phyloP scores from a whole-genome alignment of 2,113 vertebrate genomes.

The Caranx melampygus region DNA sequence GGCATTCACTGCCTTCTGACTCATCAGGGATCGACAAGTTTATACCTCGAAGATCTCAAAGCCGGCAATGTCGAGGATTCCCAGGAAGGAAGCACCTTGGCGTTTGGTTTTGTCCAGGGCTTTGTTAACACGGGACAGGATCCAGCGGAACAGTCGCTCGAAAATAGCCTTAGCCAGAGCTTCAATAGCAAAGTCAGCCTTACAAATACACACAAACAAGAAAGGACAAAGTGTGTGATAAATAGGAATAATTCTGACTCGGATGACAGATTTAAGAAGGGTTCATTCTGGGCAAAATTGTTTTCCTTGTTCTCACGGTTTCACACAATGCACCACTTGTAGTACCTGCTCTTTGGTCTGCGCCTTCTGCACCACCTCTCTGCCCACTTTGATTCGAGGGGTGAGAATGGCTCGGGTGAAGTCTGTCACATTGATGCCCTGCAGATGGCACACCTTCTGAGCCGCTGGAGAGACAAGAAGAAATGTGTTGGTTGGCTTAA shows the following conservation, averaged over 20 bases:
- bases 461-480: conserved; percentile 83
- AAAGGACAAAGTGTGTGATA: not conserved
- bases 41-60: conserved; percentile 98
- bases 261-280: not conserved
- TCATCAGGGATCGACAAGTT: not conserved
- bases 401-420: conserved; percentile 94
- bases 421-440: conserved; percentile 96
- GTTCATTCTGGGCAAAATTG: not conserved
- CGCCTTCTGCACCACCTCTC: conserved; percentile 96
- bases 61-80: conserved; percentile 98
- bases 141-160: conserved; percentile 95
- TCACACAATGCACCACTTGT: not conserved
- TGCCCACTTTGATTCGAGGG: conserved; percentile 96
- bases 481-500: not conserved
- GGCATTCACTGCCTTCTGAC: not conserved
- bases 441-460: conserved; percentile 96
- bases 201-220: conserved; percentile 10
- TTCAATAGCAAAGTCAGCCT: conserved; percentile 96
- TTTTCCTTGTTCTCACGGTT: not conserved
- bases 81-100: conserved; percentile 94
- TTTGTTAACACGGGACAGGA: conserved; percentile 93
- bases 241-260: not conserved
- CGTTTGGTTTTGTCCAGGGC: conserved; percentile 95
- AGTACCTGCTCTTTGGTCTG: conserved; percentile 98
- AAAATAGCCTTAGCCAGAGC: conserved; percentile 95